Percentiles rank a stretch among this genome's conserved stretches.
Conservation (phyloP, 2,113 vertebrate species). For the Thamnophis sirtalis region DNA sequence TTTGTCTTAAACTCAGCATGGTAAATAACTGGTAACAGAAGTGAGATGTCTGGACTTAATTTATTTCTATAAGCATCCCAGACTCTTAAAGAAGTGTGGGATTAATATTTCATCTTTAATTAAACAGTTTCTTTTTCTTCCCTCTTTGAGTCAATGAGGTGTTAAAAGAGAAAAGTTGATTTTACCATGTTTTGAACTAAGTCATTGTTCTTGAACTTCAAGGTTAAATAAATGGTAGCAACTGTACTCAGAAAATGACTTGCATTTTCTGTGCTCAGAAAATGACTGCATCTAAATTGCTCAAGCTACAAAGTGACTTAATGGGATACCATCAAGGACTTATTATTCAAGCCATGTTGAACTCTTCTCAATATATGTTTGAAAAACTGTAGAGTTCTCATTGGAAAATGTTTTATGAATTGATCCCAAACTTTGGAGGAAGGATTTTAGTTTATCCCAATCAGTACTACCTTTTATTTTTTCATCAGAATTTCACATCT, state of each 20-base stretch:
- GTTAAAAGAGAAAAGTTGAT: neutral
- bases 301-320: neutral
- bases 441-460: neutral
- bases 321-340: neutral
- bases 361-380: neutral
- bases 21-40: constrained; percentile 15
- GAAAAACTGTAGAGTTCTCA: neutral
- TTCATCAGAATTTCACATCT: neutral
- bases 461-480: neutral
- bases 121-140: neutral
- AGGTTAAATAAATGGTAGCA: neutral
- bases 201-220: neutral
- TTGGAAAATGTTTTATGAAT: neutral
- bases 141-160: neutral
- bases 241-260: neutral
- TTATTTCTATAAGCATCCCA: constrained; percentile 14
- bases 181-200: neutral
- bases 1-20: constrained; percentile 14
- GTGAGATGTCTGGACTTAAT: constrained; percentile 1
- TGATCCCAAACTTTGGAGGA: neutral
- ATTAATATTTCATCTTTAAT: constrained; percentile 25
- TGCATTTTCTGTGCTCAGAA: neutral
- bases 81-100: constrained; percentile 10
- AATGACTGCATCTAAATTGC: neutral
- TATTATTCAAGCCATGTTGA: neutral